Evolutionary conservation across 2,113 vertebrate genomes (phyloP).

Genomic region (Saimiri boliviensis): DNA sequence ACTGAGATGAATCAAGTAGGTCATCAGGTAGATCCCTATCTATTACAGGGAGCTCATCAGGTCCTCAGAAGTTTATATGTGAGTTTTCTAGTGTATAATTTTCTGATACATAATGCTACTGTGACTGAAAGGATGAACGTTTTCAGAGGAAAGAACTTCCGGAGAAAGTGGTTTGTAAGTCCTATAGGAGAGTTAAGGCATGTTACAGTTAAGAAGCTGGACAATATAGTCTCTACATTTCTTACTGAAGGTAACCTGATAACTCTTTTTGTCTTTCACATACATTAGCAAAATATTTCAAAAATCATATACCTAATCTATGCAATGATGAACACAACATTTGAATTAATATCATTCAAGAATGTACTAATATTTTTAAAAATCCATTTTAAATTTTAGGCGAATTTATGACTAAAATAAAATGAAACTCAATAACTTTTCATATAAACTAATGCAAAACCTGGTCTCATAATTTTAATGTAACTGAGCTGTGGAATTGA

Average conservation of each 20-base stretch:
- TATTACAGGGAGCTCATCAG: fast-evolving
- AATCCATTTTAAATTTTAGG: neutral
- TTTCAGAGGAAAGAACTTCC: neutral
- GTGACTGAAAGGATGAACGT: neutral
- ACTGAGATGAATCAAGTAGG: neutral
- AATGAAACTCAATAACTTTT: neutral
- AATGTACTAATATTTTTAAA: neutral
- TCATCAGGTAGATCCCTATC: neutral
- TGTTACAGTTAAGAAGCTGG: neutral
- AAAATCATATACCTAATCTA: neutral
- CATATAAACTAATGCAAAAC: neutral
- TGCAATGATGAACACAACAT: neutral
- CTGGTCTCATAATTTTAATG: neutral
- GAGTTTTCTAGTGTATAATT: neutral
- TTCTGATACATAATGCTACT: neutral
- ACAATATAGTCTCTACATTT: neutral
- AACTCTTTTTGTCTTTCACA: neutral
- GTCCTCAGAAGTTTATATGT: neutral
- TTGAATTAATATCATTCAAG: neutral
- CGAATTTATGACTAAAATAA: neutral
- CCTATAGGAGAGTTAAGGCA: neutral
- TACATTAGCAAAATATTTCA: neutral
- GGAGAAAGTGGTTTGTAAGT: neutral
- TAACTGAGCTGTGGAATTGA: neutral
- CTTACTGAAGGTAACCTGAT: neutral